Evolutionary conservation across 2,888 invertebrate species (phyloP), one percentile per base, ranked within the genome.

Genomic region (Cybosia mesomella): DNA sequence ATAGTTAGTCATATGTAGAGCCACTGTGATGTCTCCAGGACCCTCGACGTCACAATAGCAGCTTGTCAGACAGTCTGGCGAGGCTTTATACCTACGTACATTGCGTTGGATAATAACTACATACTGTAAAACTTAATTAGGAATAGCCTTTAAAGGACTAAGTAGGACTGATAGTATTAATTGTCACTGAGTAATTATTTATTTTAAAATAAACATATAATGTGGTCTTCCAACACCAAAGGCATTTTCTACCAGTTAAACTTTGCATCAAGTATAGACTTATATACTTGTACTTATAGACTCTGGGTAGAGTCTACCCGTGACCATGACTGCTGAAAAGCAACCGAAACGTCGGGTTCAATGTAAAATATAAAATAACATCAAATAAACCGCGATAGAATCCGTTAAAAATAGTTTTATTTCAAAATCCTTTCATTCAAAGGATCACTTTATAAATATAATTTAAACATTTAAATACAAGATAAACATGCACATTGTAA

Each of bases 1-100:
- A 68, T 58, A 70, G 70, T 70, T 68, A 70, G n/a, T n/a, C 71
- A 74, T 4, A 28, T 74, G 70, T 68, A 70, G 59, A 68, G 73
- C 62, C 8, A 64, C 71, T 64, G 69, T 71, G 74, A 72, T 70
- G 75, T 73, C 75, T 80, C 74, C 74, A 77, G 79, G 68, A 73
- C 79, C 63, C 83, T 84, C 70, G 57, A 81, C 66, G 64, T 67
- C 67, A 77, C 76, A 78, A 80, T 79, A 61, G 76, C 71, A 72
- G 71, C 67, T 71, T 65, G 64, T 68, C 62, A 77, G 72, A 71
- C 79, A 70, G 71, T 63, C 66, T 69, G 34, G 36, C 15, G 34
- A 58, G 53, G 24, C 58, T 73, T 53, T 67, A 43, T 74, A 39
- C 64, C 60, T 11, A 49, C 49, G n/a, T 67, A 73, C 34, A 28